A percentile compares a stretch with the other conserved stretches of the same genome.
These are phyloP conservation scores for Thysanoteuthis rhombus DNA, from an alignment of 2,888 invertebrate genomes.

Conservation along the genomic window DNA sequence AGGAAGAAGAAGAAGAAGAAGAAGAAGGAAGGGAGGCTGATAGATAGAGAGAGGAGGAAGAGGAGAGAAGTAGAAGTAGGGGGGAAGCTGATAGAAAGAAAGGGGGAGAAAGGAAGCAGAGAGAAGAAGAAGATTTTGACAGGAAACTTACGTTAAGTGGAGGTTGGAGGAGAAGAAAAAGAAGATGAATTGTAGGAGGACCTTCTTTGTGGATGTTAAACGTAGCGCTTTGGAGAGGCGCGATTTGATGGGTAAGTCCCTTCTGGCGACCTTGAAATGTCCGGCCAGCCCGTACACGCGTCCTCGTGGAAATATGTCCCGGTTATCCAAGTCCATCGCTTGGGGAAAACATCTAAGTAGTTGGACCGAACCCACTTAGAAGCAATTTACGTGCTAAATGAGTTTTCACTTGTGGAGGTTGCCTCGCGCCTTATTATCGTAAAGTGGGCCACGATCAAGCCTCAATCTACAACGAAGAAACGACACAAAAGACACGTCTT, in stretches of 20 bases:
- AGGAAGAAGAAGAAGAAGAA: no score
- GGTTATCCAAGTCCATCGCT: neutral
- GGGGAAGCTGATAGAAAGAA: no score
- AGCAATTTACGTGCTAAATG: neutral
- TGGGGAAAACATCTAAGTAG: neutral
- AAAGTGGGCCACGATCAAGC: neutral
- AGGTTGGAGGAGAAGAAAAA: neutral
- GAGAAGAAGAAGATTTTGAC: no score
- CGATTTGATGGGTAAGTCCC: neutral
- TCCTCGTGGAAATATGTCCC: neutral
- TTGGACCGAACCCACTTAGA: neutral
- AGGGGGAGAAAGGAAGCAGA: no score
- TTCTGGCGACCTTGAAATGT: neutral
- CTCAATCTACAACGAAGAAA: neutral
- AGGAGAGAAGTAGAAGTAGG: no score
- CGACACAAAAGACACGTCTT: neutral
- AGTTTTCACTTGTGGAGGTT: neutral
- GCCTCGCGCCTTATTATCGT: neutral
- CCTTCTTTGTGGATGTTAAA: neutral
- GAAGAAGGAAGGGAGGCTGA: no score
- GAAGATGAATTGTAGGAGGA: neutral
- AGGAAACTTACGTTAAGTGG: no score
- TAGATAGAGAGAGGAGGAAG: no score
- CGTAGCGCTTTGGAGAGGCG: neutral
- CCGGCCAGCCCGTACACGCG: neutral